Evolutionary conservation across 92 coral and sea anemone species (phyloP).

Genomic region (Porites evermanni): DNA sequence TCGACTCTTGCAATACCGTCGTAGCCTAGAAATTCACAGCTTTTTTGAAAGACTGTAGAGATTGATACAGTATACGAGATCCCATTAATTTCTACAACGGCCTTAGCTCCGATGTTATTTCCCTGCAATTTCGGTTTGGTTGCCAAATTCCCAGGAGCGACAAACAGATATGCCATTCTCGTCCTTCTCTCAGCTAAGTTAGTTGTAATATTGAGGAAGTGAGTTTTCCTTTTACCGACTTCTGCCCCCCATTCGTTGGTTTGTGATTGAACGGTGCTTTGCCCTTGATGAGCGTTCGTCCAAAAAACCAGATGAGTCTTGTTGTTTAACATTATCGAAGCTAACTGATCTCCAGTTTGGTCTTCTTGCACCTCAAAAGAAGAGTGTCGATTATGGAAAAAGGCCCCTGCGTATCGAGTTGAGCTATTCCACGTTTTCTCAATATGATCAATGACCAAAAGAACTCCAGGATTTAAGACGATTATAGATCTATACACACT

Average conservation of each 20-base stretch:
- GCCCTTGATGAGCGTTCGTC: constrained; percentile 41
- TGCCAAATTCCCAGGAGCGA: constrained; percentile 42
- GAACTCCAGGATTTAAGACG: constrained; percentile 59
- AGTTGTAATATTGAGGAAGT: constrained; percentile 75
- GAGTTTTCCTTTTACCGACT: constrained; percentile 54
- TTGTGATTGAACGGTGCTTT: constrained; percentile 39
- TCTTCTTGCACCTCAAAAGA: constrained; percentile 45
- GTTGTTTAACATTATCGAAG: constrained; percentile 46
- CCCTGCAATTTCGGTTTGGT: constrained; percentile 4
- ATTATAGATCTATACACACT: constrained; percentile 74
- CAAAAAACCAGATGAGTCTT: constrained; percentile 41
- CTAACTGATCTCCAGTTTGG: constrained; percentile 26
- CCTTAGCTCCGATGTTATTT: not conserved
- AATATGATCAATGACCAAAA: constrained; percentile 78
- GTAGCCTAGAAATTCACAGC: constrained; percentile 8
- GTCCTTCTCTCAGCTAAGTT: not conserved
- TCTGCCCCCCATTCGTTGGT: constrained; percentile 40
- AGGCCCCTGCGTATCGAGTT: constrained; percentile 72
- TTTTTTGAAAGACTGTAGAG: constrained; percentile 8
- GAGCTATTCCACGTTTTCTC: constrained; percentile 45
- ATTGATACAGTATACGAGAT: constrained; percentile 8
- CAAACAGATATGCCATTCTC: constrained; percentile 66
- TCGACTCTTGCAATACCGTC: constrained; percentile 21
- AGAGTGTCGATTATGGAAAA: constrained; percentile 81
- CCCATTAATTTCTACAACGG: constrained; percentile 21